A percentile compares a stretch with the other conserved stretches of the same genome.
These are phyloP conservation scores for Poeciliopsis prolifica DNA, from an alignment of 2,113 vertebrate genomes.

Conservation along the genomic window DNA sequence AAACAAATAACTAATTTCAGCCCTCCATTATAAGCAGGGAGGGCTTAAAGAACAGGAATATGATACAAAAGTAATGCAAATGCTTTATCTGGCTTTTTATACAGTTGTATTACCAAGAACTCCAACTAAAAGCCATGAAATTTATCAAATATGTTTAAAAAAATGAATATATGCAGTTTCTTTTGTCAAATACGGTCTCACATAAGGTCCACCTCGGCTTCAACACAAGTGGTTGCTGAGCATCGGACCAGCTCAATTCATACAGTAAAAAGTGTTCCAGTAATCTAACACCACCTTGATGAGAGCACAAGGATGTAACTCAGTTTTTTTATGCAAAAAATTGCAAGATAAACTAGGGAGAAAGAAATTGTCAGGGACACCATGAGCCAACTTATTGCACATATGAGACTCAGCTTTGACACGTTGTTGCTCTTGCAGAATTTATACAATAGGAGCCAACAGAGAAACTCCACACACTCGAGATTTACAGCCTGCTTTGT, in stretches of 20 bases:
- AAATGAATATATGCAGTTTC: not conserved
- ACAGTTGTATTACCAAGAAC: not conserved
- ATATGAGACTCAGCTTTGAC: not conserved
- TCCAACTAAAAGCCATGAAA: not conserved
- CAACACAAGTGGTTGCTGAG: not conserved
- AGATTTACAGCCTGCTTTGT: not conserved
- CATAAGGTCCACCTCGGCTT: not conserved
- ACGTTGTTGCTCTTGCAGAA: not conserved
- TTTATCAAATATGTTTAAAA: not conserved
- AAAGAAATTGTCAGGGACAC: conserved; percentile 5
- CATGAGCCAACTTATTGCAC: not conserved
- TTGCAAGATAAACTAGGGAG: not conserved
- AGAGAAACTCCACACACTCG: not conserved
- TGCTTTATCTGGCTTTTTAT: not conserved
- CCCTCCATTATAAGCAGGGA: not conserved
- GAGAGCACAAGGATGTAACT: not conserved
- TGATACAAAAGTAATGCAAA: not conserved
- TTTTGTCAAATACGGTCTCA: not conserved
- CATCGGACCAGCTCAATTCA: not conserved
- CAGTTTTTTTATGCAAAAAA: not conserved
- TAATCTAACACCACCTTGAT: not conserved
- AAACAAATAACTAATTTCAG: no score
- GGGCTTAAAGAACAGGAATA: not conserved
- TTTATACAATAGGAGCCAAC: conserved; percentile 3
- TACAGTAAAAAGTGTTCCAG: not conserved